Conservation (phyloP, 2,888 invertebrate species). For the Agriotes lineatus region DNA sequence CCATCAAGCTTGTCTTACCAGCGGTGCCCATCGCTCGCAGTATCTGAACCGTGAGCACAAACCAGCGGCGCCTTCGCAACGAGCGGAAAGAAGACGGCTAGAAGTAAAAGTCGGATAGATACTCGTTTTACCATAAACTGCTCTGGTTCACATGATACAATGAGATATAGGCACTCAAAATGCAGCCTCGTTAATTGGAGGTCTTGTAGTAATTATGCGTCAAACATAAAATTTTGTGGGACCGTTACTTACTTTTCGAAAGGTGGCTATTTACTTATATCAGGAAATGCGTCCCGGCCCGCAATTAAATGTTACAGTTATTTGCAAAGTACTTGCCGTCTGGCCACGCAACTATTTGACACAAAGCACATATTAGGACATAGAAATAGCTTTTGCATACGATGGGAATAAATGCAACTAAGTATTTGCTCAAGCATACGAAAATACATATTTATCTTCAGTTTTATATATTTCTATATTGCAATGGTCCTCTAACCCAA, state of each 20-base stretch:
- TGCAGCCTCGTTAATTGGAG: slow-evolving; percentile 31
- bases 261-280: slow-evolving; percentile 30
- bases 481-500: no score
- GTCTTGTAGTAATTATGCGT: slow-evolving; percentile 32
- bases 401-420: no score
- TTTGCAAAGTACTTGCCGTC: slow-evolving; percentile 1
- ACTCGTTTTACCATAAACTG: slow-evolving; percentile 31
- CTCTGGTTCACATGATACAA: slow-evolving; percentile 39
- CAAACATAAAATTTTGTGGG: slow-evolving; percentile 22
- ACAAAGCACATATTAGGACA: no score
- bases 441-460: no score
- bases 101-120: slow-evolving; percentile 33
- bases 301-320: slow-evolving; percentile 24
- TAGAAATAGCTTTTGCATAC: no score
- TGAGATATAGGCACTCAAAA: slow-evolving; percentile 33
- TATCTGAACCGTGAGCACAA: slow-evolving; percentile 24
- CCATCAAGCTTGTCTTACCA: slow-evolving; percentile 29
- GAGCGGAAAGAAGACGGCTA: slow-evolving; percentile 23
- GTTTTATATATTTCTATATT: no score
- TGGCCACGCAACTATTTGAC: slow-evolving; percentile 4
- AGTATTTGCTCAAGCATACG: no score
- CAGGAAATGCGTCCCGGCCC: slow-evolving; percentile 16
- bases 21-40: slow-evolving; percentile 13
- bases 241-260: slow-evolving; percentile 32
- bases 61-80: slow-evolving; percentile 26